Percentiles rank a stretch among this genome's conserved stretches.
Evolutionary conservation across 2,797 vertebrate genomes (phyloP).

Genomic region (Rhyacichthys aspro): DNA sequence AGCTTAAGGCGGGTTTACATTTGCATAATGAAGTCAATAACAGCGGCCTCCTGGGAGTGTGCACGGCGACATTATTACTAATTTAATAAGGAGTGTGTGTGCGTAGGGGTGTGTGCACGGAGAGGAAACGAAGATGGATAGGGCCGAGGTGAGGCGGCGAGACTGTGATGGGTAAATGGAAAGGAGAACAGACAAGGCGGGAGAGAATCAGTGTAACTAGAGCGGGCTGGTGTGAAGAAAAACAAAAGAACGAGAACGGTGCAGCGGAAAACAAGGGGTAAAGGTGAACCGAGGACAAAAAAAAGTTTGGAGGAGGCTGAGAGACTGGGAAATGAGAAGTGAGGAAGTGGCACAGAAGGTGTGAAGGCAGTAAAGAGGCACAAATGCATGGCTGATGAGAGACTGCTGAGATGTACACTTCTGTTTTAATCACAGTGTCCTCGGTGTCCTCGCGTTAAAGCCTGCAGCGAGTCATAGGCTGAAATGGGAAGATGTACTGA

Average conservation of each 20-base stretch:
- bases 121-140: constrained; percentile 12
- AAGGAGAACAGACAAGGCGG: not conserved
- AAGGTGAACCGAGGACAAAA: constrained; percentile 33
- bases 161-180: constrained; percentile 8
- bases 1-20: constrained; percentile 70
- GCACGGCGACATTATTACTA: constrained; percentile 73
- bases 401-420: constrained; percentile 34
- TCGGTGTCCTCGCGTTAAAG: constrained; percentile 39
- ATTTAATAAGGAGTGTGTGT: constrained; percentile 66
- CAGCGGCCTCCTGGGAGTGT: constrained; percentile 64
- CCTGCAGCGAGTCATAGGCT: constrained; percentile 7
- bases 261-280: not conserved
- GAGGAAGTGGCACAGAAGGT: constrained; percentile 9
- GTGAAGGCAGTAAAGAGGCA: constrained; percentile 36
- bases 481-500: constrained; percentile 6
- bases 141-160: not conserved
- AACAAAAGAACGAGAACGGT: not conserved
- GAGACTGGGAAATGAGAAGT: not conserved
- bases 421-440: constrained; percentile 47
- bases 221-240: constrained; percentile 8
- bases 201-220: not conserved
- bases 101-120: constrained; percentile 4
- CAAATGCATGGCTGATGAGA: constrained; percentile 33
- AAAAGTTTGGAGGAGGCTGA: not conserved
- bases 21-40: constrained; percentile 79